phyloP scores from a whole-genome alignment of 2,797 vertebrate species.

The Picus viridis region DNA sequence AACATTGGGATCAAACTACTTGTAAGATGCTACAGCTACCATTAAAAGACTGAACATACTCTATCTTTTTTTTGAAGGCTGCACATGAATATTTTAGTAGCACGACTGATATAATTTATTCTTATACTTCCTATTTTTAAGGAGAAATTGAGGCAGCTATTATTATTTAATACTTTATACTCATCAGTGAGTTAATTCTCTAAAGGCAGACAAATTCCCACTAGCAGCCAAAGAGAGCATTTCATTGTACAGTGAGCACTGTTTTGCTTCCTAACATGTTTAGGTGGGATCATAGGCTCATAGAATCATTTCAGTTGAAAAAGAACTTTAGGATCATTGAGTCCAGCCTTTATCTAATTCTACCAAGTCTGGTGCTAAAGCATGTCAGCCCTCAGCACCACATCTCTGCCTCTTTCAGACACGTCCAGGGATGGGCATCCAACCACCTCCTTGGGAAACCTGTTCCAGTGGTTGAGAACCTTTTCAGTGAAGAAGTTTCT shows the following conservation, averaged over 20 bases:
- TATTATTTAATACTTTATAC: slow-evolving; percentile 23
- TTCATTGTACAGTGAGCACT: accelerated
- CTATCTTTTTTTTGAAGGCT: background rate
- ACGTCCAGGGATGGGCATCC: too few species aligned
- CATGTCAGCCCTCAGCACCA: too few species aligned
- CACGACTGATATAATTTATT: background rate
- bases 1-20: background rate
- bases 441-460: too few species aligned
- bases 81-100: slow-evolving; percentile 19
- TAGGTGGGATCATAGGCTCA: background rate
- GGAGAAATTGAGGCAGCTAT: background rate
- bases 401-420: too few species aligned
- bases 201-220: background rate
- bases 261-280: background rate
- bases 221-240: background rate
- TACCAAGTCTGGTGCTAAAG: too few species aligned
- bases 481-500: too few species aligned
- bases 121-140: background rate
- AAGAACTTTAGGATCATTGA: too few species aligned
- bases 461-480: too few species aligned
- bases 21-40: background rate
- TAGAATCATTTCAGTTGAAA: too few species aligned
- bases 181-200: background rate
- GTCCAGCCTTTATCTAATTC: too few species aligned
- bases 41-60: background rate